These are phyloP conservation scores for Entomobrya multifasciata DNA, from an alignment of 2,888 invertebrate genomes.

Conservation along the genomic window DNA sequence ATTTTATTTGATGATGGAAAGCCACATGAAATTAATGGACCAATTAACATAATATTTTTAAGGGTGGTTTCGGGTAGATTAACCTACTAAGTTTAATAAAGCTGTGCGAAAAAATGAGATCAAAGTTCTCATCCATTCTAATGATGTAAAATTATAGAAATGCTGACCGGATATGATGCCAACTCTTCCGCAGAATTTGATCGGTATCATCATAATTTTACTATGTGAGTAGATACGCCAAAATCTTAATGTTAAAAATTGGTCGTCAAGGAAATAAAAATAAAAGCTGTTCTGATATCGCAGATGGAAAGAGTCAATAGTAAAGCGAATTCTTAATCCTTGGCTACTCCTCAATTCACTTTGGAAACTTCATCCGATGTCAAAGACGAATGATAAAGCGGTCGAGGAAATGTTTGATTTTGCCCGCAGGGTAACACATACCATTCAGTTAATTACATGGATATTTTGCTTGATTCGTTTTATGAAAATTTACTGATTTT, in stretches of 20 bases:
- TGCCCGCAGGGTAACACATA: conserved; percentile 13
- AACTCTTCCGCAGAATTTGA: not conserved
- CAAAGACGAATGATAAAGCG: not conserved
- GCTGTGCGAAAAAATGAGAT: too few species aligned
- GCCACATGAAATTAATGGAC: conserved; percentile 19
- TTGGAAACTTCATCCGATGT: conserved; percentile 51
- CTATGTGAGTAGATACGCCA: conserved; percentile 2
- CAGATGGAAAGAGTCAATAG: conserved; percentile 12
- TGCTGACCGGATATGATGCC: conserved; percentile 28
- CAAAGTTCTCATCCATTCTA: not conserved
- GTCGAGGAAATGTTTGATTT: conserved; percentile 33
- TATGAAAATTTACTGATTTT: too few species aligned
- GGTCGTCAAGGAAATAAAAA: too few species aligned
- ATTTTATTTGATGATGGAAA: conserved; percentile 39
- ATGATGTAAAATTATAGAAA: conserved; percentile 12
- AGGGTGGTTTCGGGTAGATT: not conserved
- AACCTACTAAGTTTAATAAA: not conserved
- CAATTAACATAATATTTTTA: conserved; percentile 25
- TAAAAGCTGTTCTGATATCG: too few species aligned
- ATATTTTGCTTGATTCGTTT: too few species aligned
- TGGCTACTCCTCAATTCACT: conserved; percentile 16
- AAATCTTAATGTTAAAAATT: not conserved
- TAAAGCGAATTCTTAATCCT: not conserved
- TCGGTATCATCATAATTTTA: conserved; percentile 42
- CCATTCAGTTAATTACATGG: too few species aligned